phyloP scores from a whole-genome alignment of 1,140 invertebrate genomes.

The Manduca sexta region DNA sequence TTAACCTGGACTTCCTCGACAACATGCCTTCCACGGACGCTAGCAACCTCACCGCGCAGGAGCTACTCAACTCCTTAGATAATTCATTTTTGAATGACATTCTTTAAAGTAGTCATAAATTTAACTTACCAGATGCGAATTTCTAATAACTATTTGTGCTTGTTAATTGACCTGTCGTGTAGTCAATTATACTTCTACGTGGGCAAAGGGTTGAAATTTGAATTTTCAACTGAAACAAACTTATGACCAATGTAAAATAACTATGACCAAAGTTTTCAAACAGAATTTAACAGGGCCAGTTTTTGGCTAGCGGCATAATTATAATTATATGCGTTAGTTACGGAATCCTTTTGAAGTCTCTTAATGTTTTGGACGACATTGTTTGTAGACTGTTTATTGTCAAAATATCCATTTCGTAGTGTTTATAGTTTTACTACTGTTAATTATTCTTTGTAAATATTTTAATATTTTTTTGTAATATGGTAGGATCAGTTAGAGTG shows the following conservation, averaged over 20 bases:
- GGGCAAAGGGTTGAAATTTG: too few relatives aligned
- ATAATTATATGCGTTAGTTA: background rate
- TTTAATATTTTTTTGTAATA: slow-evolving; percentile 4
- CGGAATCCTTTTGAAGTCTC: slow-evolving; percentile 25
- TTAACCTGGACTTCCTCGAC: slow-evolving; percentile 87
- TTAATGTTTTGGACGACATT: slow-evolving; percentile 44
- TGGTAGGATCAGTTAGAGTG: background rate
- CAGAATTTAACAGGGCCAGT: slow-evolving; percentile 41
- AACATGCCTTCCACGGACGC: slow-evolving; percentile 81
- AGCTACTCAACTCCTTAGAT: slow-evolving; percentile 80
- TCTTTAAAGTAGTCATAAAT: slow-evolving; percentile 28
- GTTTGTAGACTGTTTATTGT: slow-evolving; percentile 64
- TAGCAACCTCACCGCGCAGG: slow-evolving; percentile 82
- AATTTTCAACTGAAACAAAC: slow-evolving; percentile 9
- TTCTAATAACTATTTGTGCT: slow-evolving; percentile 6
- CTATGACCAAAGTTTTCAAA: slow-evolving; percentile 54
- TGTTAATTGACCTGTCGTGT: slow-evolving; percentile 16
- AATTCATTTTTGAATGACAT: slow-evolving; percentile 69
- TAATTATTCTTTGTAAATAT: slow-evolving; percentile 59
- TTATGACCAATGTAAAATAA: slow-evolving; percentile 36
- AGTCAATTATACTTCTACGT: slow-evolving; percentile 15
- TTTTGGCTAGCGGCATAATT: background rate
- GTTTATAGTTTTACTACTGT: slow-evolving; percentile 61
- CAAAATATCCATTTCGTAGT: slow-evolving; percentile 54
- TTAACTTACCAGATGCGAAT: background rate